Conservation (phyloP, 1,140 invertebrate species). For the Chelonus insularis region DNA sequence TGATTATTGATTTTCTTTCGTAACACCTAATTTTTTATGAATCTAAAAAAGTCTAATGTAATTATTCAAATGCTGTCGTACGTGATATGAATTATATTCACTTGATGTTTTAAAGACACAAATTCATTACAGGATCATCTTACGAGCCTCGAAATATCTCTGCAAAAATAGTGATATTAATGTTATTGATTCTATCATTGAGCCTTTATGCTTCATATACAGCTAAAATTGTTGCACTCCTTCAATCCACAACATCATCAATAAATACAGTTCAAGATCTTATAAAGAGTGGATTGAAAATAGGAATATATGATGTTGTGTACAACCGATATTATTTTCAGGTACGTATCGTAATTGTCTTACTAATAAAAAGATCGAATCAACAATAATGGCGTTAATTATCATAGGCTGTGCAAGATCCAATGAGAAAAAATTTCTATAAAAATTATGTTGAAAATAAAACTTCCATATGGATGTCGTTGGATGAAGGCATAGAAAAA, state of each 20-base stretch:
- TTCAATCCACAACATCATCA: slow-evolving; percentile 66
- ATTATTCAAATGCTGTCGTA: too few species aligned
- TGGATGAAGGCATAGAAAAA: slow-evolving; percentile 64
- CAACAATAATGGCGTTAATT: neutral
- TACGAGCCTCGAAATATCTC: slow-evolving; percentile 42
- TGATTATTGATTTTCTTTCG: too few species aligned
- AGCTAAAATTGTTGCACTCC: slow-evolving; percentile 68
- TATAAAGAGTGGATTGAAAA: slow-evolving; percentile 63
- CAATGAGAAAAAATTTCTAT: slow-evolving; percentile 64
- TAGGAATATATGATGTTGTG: slow-evolving; percentile 65
- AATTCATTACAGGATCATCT: slow-evolving; percentile 39
- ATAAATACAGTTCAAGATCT: slow-evolving; percentile 65
- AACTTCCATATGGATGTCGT: slow-evolving; percentile 58
- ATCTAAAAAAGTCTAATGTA: too few species aligned
- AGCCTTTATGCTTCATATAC: slow-evolving; percentile 66
- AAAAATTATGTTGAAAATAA: slow-evolving; percentile 62
- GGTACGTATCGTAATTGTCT: too few species aligned
- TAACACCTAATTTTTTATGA: too few species aligned
- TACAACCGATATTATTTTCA: slow-evolving; percentile 69
- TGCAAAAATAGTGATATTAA: slow-evolving; percentile 42
- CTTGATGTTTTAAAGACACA: too few species aligned
- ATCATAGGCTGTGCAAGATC: slow-evolving; percentile 57
- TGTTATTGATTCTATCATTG: slow-evolving; percentile 39
- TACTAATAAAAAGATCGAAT: too few species aligned
- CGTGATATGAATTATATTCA: too few species aligned